Evolutionary conservation across 2,113 vertebrate species (phyloP).

Genomic region (Hassar affinis): DNA sequence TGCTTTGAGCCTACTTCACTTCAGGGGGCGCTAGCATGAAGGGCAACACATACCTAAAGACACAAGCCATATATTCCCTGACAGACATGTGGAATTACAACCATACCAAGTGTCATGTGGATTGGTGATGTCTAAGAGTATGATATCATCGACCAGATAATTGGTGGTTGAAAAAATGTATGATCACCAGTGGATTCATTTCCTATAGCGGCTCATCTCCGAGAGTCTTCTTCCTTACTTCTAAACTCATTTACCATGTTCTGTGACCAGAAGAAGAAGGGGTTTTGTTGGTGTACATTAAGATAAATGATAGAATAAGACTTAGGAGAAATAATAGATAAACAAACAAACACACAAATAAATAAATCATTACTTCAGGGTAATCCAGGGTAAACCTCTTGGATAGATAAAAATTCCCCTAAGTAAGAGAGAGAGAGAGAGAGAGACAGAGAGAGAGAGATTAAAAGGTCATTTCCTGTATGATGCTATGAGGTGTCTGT

Average conservation of each 20-base stretch:
- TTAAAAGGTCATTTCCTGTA: slow-evolving; percentile 20
- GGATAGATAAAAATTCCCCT: no score
- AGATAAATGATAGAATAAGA: neutral
- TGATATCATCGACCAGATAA: no score
- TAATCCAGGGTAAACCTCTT: neutral
- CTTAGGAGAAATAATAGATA: no score
- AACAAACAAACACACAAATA: neutral
- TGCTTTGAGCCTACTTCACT: no score
- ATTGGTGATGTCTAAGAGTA: no score
- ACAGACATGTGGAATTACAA: no score
- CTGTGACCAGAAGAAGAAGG: neutral
- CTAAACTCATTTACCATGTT: neutral
- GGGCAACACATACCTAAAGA: no score
- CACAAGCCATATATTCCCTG: no score
- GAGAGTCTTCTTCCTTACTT: neutral
- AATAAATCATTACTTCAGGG: no score
- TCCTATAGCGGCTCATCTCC: neutral
- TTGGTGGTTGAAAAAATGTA: no score
- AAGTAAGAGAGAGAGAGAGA: neutral
- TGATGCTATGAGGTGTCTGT: slow-evolving; percentile 39
- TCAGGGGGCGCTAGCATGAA: no score
- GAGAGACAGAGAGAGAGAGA: slow-evolving; percentile 27
- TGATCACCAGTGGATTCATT: neutral
- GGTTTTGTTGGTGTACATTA: neutral
- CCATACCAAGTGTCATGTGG: no score